Conservation (phyloP, 1,140 invertebrate genomes). For the Potamilus streckersoni region DNA sequence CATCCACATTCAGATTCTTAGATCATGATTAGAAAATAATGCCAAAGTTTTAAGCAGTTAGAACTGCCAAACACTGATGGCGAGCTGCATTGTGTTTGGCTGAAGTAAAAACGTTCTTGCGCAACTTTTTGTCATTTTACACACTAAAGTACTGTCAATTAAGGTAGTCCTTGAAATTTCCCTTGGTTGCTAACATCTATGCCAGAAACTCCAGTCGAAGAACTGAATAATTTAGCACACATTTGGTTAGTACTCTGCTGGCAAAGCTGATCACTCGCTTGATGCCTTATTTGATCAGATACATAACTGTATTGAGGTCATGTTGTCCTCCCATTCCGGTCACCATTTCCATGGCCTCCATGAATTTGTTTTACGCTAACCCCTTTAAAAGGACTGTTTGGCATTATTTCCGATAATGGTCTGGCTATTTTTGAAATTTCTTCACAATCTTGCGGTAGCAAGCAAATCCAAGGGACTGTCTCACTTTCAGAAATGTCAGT, state of each 20-base stretch:
- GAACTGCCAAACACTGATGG: too few relatives aligned
- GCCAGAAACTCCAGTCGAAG: too few relatives aligned
- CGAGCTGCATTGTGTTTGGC: too few relatives aligned
- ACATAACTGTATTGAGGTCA: background rate
- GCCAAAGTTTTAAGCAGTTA: too few relatives aligned
- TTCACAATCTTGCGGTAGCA: constrained; percentile 12
- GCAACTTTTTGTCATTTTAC: too few relatives aligned
- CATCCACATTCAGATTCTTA: too few relatives aligned
- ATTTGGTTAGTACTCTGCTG: background rate
- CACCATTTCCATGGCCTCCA: background rate
- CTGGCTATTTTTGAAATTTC: background rate
- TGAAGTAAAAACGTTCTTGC: too few relatives aligned
- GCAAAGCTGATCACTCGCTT: background rate
- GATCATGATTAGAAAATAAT: too few relatives aligned
- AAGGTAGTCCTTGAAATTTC: too few relatives aligned
- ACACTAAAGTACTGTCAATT: too few relatives aligned
- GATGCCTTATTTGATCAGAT: background rate
- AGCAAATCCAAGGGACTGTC: constrained; percentile 11
- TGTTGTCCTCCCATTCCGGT: background rate
- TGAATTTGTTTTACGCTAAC: background rate
- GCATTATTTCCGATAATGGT: background rate
- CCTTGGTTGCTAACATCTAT: too few relatives aligned
- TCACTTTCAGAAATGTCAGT: constrained; percentile 10
- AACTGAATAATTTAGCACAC: too few relatives aligned
- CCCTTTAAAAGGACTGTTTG: background rate